Evolutionary conservation across 2,888 invertebrate species (phyloP).

Genomic region (Nephrotoma guestfalica): DNA sequence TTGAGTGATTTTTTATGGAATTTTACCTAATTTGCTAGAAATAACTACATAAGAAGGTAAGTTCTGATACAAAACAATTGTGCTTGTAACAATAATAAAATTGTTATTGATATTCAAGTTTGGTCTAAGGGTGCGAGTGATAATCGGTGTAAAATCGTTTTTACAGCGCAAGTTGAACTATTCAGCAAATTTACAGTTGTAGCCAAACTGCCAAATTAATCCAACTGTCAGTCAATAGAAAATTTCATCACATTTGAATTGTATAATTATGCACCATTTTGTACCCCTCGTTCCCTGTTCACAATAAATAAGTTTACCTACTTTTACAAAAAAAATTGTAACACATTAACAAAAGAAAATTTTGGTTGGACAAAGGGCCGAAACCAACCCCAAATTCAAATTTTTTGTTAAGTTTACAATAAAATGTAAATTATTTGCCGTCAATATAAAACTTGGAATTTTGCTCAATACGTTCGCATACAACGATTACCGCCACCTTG

Average conservation of each 20-base stretch:
- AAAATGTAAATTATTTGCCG: background rate
- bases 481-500: background rate
- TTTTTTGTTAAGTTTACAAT: background rate
- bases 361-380: background rate
- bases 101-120: no score
- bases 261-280: background rate
- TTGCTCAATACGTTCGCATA: background rate
- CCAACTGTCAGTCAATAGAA: background rate
- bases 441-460: background rate
- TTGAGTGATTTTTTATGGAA: no score
- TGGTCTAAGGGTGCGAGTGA: no score
- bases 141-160: no score
- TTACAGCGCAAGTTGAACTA: no score
- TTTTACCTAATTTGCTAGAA: no score
- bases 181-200: no score
- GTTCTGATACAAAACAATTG: no score
- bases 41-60: no score
- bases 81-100: no score
- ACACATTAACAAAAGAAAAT: background rate
- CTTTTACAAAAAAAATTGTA: background rate
- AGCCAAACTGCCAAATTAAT: background rate
- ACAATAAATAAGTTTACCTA: background rate
- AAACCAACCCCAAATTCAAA: background rate
- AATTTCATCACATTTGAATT: background rate
- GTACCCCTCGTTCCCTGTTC: background rate